A percentile compares a stretch with the other conserved stretches of the same genome.
Conservation (phyloP, 1,140 invertebrate genomes). For the Philotrypesis tridentata region DNA sequence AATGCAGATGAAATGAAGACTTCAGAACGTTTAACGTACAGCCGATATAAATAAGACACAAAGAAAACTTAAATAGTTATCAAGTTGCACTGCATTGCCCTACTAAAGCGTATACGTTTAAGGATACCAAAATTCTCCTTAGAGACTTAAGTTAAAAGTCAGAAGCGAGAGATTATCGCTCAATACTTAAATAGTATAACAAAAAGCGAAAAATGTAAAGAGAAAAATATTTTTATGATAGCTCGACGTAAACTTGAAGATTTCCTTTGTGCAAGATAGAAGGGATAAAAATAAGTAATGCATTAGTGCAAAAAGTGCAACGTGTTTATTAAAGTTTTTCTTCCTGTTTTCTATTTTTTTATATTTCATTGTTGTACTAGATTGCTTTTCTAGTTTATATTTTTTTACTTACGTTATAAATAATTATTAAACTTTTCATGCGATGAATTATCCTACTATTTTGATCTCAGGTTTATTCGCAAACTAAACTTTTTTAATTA, state of each 20-base stretch:
- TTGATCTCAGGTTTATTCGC: slow-evolving; percentile 39
- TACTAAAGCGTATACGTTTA: slow-evolving; percentile 52
- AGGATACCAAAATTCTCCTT: slow-evolving; percentile 58
- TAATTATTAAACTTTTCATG: neutral
- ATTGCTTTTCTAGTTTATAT: slow-evolving; percentile 35
- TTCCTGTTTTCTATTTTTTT: slow-evolving; percentile 30
- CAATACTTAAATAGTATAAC: slow-evolving; percentile 53
- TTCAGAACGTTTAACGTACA: slow-evolving; percentile 9
- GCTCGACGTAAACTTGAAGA: slow-evolving; percentile 54
- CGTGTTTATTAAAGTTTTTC: slow-evolving; percentile 32
- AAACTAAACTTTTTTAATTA: slow-evolving; percentile 22
- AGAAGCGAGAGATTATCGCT: slow-evolving; percentile 59
- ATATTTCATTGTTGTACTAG: slow-evolving; percentile 36
- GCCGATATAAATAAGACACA: neutral
- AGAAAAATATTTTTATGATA: slow-evolving; percentile 69
- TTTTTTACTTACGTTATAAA: slow-evolving; percentile 12
- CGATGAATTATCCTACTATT: neutral
- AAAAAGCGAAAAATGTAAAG: slow-evolving; percentile 43
- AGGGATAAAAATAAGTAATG: slow-evolving; percentile 24
- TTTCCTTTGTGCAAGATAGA: slow-evolving; percentile 39
- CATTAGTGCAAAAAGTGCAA: slow-evolving; percentile 15
- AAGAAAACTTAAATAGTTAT: slow-evolving; percentile 26
- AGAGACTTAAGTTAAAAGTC: slow-evolving; percentile 55
- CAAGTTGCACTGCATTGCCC: slow-evolving; percentile 27
- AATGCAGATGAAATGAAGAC: neutral